Evolutionary conservation across 2,888 invertebrate species (phyloP).

Genomic region (Sialis fuliginosa): DNA sequence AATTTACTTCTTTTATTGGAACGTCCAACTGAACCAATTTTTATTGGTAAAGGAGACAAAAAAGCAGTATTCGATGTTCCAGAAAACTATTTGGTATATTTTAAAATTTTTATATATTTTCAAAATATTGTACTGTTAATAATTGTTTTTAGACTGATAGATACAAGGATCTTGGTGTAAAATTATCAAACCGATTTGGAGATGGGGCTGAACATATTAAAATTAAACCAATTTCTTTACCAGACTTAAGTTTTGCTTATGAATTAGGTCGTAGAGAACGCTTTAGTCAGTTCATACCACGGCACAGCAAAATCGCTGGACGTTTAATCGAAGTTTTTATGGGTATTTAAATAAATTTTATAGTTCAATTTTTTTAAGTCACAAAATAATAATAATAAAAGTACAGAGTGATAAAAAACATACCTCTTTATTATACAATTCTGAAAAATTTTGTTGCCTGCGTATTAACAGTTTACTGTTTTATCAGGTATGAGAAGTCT

Average conservation of each 20-base stretch:
- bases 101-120: conserved; percentile 1
- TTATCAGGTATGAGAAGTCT: conserved; percentile 42
- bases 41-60: conserved; percentile 40
- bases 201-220: conserved; percentile 32
- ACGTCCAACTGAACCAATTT: conserved; percentile 40
- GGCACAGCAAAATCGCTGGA: conserved; percentile 51
- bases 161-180: conserved; percentile 35
- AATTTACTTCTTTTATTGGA: conserved; percentile 33
- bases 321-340: conserved; percentile 50
- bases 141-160: conserved; percentile 25
- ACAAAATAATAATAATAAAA: not conserved
- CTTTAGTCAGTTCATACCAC: conserved; percentile 59
- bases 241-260: conserved; percentile 36
- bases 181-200: conserved; percentile 42
- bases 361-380: not conserved
- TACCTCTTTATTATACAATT: not conserved
- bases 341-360: conserved; percentile 20
- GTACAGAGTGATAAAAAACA: not conserved
- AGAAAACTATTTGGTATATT: conserved; percentile 39
- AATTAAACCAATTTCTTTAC: conserved; percentile 33
- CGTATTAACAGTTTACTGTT: not conserved
- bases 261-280: conserved; percentile 38
- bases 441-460: not conserved
- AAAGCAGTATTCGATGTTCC: conserved; percentile 42
- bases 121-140: no score